A percentile compares a stretch with the other conserved stretches of the same genome.
phyloP scores from a whole-genome alignment of 2,888 invertebrate species.

The Conomelus anceps region DNA sequence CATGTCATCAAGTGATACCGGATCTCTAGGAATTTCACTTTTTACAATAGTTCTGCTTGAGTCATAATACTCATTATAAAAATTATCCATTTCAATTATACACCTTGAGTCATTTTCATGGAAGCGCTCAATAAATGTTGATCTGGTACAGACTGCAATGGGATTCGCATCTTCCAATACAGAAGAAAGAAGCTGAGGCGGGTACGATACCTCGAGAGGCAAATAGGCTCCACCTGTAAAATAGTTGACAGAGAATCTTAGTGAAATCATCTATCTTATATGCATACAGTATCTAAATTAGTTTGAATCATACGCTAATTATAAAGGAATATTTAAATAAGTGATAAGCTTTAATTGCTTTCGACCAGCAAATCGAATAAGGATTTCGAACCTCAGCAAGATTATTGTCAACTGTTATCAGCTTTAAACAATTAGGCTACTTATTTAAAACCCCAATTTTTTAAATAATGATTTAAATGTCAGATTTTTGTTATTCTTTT shows the following conservation, averaged over 20 bases:
- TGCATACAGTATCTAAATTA: neutral
- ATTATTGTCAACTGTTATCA: too few species aligned
- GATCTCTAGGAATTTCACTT: slow-evolving; percentile 14
- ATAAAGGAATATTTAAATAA: too few species aligned
- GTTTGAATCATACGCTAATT: neutral
- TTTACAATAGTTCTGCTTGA: neutral
- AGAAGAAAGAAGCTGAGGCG: slow-evolving; percentile 31
- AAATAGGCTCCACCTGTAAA: slow-evolving; percentile 35
- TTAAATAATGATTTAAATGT: too few species aligned
- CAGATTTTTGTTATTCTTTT: too few species aligned
- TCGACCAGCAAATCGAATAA: too few species aligned
- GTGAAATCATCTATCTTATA: neutral
- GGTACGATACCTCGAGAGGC: slow-evolving; percentile 35
- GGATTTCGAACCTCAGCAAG: too few species aligned
- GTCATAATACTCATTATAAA: neutral
- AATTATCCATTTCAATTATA: neutral
- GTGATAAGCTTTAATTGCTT: too few species aligned
- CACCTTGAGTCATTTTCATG: neutral
- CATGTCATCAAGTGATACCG: slow-evolving; percentile 33
- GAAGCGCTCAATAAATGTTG: slow-evolving; percentile 16
- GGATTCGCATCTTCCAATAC: slow-evolving; percentile 35
- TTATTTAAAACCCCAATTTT: too few species aligned
- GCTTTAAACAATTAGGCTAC: too few species aligned
- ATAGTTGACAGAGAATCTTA: neutral
- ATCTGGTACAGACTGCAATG: slow-evolving; percentile 33